Evolutionary conservation across 2,797 vertebrate genomes (phyloP).

Genomic region (Adelosebastes latens): DNA sequence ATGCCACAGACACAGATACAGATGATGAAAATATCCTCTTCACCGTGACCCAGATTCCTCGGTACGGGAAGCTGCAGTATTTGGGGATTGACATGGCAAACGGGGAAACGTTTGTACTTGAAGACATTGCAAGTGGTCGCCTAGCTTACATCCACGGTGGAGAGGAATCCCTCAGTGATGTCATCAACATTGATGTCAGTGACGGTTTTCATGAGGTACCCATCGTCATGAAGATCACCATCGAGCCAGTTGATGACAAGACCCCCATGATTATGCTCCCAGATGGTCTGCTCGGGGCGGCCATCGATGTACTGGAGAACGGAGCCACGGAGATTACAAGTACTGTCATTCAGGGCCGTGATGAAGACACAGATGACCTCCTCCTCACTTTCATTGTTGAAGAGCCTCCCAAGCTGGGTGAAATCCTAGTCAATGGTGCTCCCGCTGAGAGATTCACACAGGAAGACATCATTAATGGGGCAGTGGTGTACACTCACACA

Average conservation of each 20-base stretch:
- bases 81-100: conserved; percentile 82
- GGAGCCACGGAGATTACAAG: conserved; percentile 87
- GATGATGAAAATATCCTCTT: conserved; percentile 86
- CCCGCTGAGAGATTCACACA: conserved; percentile 87
- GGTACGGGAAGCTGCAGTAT: conserved; percentile 83
- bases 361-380: conserved; percentile 86
- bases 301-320: conserved; percentile 88
- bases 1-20: conserved; percentile 88
- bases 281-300: conserved; percentile 77
- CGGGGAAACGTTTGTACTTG: conserved; percentile 85
- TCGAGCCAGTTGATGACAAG: conserved; percentile 85
- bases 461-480: conserved; percentile 86
- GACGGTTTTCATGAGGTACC: conserved; percentile 88
- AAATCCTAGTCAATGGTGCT: conserved; percentile 85
- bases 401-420: conserved; percentile 84
- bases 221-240: conserved; percentile 82
- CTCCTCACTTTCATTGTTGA: conserved; percentile 89
- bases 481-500: conserved; percentile 86
- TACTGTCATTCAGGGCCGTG: conserved; percentile 85
- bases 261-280: conserved; percentile 83
- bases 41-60: conserved; percentile 82
- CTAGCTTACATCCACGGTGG: conserved; percentile 85
- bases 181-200: conserved; percentile 85
- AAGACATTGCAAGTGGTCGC: conserved; percentile 82
- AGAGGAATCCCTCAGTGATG: conserved; percentile 83